Evolutionary conservation across 2,888 invertebrate species (phyloP).

Genomic region (Taphrorychus bicolor): DNA sequence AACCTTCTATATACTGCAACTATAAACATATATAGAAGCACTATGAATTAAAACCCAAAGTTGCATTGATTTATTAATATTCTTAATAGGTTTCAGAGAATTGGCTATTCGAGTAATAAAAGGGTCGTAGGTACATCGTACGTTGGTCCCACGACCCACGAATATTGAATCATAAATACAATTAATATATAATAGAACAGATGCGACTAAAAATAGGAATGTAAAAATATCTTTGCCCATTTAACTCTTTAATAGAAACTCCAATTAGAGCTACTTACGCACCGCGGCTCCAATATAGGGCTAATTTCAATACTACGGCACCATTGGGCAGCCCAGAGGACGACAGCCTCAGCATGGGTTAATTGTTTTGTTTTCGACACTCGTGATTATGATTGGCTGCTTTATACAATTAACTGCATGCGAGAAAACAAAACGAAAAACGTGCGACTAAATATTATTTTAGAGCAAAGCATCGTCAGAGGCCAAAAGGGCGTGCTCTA

Average conservation of each 20-base stretch:
- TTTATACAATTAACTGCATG: too few species aligned
- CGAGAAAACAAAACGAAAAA: too few species aligned
- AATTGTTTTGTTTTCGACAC: slow-evolving; percentile 9
- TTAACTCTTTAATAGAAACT: slow-evolving; percentile 23
- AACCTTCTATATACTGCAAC: too few species aligned
- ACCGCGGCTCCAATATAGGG: slow-evolving; percentile 7
- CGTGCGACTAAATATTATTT: background rate
- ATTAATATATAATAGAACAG: background rate
- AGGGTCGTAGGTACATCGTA: background rate
- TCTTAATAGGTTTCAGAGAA: too few species aligned
- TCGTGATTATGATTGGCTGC: too few species aligned
- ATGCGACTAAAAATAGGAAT: slow-evolving; percentile 14
- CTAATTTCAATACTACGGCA: slow-evolving; percentile 1
- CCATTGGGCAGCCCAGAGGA: background rate
- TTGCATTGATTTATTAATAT: too few species aligned
- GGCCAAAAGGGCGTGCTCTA: slow-evolving; percentile 35
- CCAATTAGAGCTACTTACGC: slow-evolving; percentile 26
- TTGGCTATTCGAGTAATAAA: too few species aligned
- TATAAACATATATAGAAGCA: too few species aligned
- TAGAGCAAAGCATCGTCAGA: background rate
- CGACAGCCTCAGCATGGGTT: background rate
- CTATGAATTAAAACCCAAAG: too few species aligned
- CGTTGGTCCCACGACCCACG: background rate
- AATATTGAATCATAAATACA: background rate
- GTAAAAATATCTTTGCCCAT: slow-evolving; percentile 27